Evolutionary conservation across 2,888 invertebrate species (phyloP), one percentile per base, ranked within the genome.

Genomic region (Lepidocyrtoides sp.): DNA sequence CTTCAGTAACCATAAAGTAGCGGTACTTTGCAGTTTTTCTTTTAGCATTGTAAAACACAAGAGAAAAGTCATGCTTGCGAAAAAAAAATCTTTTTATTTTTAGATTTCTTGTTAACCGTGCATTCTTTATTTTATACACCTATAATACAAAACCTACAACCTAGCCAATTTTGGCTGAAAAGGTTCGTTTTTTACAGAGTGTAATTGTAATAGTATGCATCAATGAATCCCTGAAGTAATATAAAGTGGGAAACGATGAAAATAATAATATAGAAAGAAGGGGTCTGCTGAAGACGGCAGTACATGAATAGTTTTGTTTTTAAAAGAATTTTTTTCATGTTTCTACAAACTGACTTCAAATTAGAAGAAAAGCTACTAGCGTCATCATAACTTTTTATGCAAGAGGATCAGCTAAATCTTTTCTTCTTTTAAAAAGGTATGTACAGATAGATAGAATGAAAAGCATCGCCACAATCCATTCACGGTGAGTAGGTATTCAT

Each of bases 41-140:
- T 77, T 63, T 66, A 17, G 23, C 36, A 36, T 63, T 63, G 51
- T 14, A 51, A 87, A 60, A 36, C 79, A 36, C 57, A 20, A 75
- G 23, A 57, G n/a, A 44, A 79, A 29, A 17, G 69, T 86, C 75
- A 75, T 75, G 57, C 41, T 41, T 86, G 60, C 72, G n/a, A 75
- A 77, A 85, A n/a, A n/a, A n/a, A n/a, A n/a, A n/a, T n/a, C 36
- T 79, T 66, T 72, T 51, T 87, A 87, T 81, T 81, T 79, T 79
- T 87, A 79, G 66, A 63, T 17, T 54, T 51, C 20, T 72, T 14
- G 36, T 20, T 54, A 85, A 54, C 84, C 54, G 72, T 72, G 26
- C 44, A 41, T 48, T 69, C 69, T n/a, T n/a, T n/a, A n/a, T 66
- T n/a, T n/a, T 36, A 66, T 14, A 66, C n/a, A n/a, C n/a, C n/a